Percentiles rank a stretch among this genome's conserved stretches.
Evolutionary conservation across 2,113 vertebrate genomes (phyloP).

Genomic region (Ceuthmochares aereus): DNA sequence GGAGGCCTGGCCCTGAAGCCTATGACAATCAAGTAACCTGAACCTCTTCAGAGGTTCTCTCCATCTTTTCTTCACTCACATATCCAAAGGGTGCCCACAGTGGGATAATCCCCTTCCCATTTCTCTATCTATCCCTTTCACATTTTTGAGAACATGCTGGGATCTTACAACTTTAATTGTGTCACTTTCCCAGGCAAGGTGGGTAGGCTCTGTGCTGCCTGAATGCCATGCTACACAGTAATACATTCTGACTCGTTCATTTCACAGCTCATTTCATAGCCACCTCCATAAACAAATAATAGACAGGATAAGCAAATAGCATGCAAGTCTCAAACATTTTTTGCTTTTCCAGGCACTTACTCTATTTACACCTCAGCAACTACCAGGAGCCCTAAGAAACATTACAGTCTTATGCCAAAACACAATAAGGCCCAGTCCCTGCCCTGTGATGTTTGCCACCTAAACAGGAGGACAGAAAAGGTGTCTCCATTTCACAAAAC

Average conservation of each 20-base stretch:
- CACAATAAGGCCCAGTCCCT: background rate
- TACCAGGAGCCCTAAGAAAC: background rate
- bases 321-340: background rate
- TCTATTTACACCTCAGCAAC: background rate
- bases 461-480: background rate
- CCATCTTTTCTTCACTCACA: background rate
- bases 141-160: background rate
- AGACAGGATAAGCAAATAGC: background rate
- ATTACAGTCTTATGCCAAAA: background rate
- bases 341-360: background rate
- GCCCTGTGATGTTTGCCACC: background rate
- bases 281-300: background rate
- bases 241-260: background rate
- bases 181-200: background rate
- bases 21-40: background rate
- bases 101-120: accelerated
- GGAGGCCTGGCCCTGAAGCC: background rate
- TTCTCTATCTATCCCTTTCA: background rate
- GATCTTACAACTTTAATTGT: background rate
- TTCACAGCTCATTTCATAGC: constrained; percentile 33
- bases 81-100: background rate
- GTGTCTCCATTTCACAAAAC: background rate
- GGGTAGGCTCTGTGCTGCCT: background rate
- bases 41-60: background rate
- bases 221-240: background rate